These are phyloP conservation scores for Paragorgia papillata DNA, from an alignment of 92 coral and sea anemone genomes.

Conservation along the genomic window DNA sequence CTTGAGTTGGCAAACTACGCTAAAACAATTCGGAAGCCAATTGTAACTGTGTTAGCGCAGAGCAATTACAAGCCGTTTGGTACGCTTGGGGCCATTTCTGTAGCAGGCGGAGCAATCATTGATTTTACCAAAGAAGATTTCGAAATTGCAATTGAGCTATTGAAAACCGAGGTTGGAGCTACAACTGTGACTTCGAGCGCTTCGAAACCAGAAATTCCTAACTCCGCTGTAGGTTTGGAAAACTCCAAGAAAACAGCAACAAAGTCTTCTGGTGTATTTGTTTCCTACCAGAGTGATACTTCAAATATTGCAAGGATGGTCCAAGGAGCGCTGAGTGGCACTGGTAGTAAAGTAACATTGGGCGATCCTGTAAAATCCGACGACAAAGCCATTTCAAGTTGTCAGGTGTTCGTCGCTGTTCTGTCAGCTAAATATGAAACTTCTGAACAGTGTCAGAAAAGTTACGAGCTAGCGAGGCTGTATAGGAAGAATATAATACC, in stretches of 20 bases:
- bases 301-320: constrained; percentile 57
- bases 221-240: not conserved
- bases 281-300: constrained; percentile 66
- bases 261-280: constrained; percentile 48
- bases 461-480: constrained; percentile 68
- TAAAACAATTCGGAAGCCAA: constrained; percentile 72
- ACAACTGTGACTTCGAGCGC: constrained; percentile 34
- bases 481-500: constrained; percentile 66
- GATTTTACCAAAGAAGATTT: constrained; percentile 37
- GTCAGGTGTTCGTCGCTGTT: constrained; percentile 67
- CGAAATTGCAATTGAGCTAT: constrained; percentile 20
- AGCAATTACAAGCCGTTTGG: constrained; percentile 71
- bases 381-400: constrained; percentile 53
- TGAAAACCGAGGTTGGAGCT: constrained; percentile 38
- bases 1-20: constrained; percentile 76
- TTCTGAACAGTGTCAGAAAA: constrained; percentile 58
- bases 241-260: not conserved
- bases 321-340: constrained; percentile 54
- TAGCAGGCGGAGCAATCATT: constrained; percentile 57
- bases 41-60: constrained; percentile 62
- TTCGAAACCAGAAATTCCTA: constrained; percentile 39
- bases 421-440: constrained; percentile 60
- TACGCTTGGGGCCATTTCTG: constrained; percentile 69
- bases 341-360: constrained; percentile 49
- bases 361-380: constrained; percentile 51